Conservation (phyloP, 2,888 invertebrate species). For the Drosophila aldrichi region DNA sequence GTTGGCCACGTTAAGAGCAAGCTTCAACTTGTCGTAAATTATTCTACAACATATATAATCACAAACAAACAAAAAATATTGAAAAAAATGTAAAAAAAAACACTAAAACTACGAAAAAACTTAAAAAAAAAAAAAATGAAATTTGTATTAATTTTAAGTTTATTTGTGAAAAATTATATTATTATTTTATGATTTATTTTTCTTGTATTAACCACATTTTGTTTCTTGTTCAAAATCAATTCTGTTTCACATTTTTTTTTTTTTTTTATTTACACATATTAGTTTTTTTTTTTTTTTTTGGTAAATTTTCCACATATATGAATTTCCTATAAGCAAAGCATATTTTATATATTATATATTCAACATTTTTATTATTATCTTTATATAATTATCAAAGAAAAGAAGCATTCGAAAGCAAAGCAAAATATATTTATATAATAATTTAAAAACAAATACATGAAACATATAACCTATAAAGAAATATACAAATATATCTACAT, state of each 20-base stretch:
- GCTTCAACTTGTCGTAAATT: slow-evolving; percentile 79
- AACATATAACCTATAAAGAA: slow-evolving; percentile 31
- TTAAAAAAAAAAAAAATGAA: slow-evolving; percentile 30
- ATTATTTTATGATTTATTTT: slow-evolving; percentile 59
- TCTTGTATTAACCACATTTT: background rate
- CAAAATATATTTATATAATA: slow-evolving; percentile 62
- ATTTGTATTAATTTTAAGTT: slow-evolving; percentile 58
- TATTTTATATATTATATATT: slow-evolving; percentile 38
- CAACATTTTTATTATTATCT: slow-evolving; percentile 15
- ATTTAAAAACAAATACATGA: slow-evolving; percentile 33
- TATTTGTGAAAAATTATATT: slow-evolving; percentile 65
- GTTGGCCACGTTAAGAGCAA: slow-evolving; percentile 81
- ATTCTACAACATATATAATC: slow-evolving; percentile 59
- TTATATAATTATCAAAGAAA: slow-evolving; percentile 39
- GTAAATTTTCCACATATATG: slow-evolving; percentile 33
- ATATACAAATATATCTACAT: slow-evolving; percentile 11
- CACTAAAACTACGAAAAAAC: slow-evolving; percentile 42
- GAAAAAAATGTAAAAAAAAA: slow-evolving; percentile 62
- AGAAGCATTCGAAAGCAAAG: slow-evolving; percentile 47
- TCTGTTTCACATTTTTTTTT: slow-evolving; percentile 15
- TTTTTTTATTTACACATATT: background rate
- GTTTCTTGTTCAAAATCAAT: slow-evolving; percentile 22
- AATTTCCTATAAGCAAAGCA: slow-evolving; percentile 35
- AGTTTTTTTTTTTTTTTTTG: slow-evolving; percentile 40
- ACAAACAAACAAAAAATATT: slow-evolving; percentile 28